phyloP scores from a whole-genome alignment of 1,140 invertebrate species.

The Euwallacea fornicatus region DNA sequence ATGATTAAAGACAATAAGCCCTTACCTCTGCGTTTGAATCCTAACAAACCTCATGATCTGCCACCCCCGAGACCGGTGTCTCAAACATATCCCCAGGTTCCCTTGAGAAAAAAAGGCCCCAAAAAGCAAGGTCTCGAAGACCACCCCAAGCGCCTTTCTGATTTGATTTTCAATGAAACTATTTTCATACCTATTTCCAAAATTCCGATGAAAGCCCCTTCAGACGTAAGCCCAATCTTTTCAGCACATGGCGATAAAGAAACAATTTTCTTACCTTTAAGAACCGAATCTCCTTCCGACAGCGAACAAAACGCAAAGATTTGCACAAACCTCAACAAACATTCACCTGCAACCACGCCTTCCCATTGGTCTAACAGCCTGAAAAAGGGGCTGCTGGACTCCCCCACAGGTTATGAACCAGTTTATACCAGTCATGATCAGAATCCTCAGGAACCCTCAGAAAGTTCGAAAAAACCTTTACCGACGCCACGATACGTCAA shows the following conservation, averaged over 20 bases:
- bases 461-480: conserved; percentile 22
- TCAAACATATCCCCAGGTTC: neutral
- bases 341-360: conserved; percentile 6
- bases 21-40: conserved; percentile 14
- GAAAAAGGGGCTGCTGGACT: conserved; percentile 9
- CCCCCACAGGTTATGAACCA: conserved; percentile 22
- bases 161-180: conserved; percentile 31
- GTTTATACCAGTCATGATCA: conserved; percentile 34
- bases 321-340: conserved; percentile 13
- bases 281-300: neutral
- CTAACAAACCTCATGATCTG: conserved; percentile 10
- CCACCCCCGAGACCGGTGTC: neutral
- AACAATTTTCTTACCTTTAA: neutral
- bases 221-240: neutral
- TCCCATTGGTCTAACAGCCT: neutral
- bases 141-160: conserved; percentile 21
- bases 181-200: conserved; percentile 28
- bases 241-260: too few relatives aligned
- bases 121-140: neutral
- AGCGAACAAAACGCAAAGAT: conserved; percentile 5
- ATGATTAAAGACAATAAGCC: neutral
- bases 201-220: neutral
- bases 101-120: neutral
- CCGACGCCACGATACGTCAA: conserved; percentile 21
- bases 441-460: neutral